A percentile compares a stretch with the other conserved stretches of the same genome.
Evolutionary conservation across 2,113 vertebrate species (phyloP).

Genomic region (Brevimyrus niger): DNA sequence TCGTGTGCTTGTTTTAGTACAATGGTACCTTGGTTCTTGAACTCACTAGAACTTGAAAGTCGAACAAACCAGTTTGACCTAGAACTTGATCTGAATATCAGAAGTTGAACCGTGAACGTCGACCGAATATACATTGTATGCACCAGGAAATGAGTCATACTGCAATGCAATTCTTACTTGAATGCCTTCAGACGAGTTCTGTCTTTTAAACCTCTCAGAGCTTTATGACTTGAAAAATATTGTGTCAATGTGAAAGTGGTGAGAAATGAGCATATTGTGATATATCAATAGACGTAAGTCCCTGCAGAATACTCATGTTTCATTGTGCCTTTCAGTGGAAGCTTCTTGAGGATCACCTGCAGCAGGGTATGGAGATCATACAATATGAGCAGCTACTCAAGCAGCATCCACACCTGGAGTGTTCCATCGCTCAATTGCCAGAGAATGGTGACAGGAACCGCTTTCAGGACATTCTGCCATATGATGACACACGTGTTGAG

Average conservation of each 20-base stretch:
- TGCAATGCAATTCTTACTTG: no score
- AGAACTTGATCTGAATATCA: no score
- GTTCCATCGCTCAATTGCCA: conserved; percentile 67
- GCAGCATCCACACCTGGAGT: conserved; percentile 62
- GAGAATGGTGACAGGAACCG: conserved; percentile 89
- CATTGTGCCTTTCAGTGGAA: conserved; percentile 63
- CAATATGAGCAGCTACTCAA: conserved; percentile 84
- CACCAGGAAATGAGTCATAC: no score
- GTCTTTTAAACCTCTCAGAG: background rate
- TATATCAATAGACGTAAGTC: background rate
- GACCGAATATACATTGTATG: no score
- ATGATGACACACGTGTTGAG: conserved; percentile 85
- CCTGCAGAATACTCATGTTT: background rate
- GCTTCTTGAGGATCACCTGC: conserved; percentile 76
- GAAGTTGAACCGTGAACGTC: no score
- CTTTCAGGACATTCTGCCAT: conserved; percentile 91
- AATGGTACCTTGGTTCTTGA: no score
- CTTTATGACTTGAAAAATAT: background rate
- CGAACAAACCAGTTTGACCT: no score
- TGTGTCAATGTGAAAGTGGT: background rate
- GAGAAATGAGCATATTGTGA: background rate
- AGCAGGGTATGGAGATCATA: conserved; percentile 80
- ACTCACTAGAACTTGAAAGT: no score
- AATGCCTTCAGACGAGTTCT: no score
- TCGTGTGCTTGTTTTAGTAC: no score